Evolutionary conservation across 1,140 invertebrate genomes (phyloP).

Genomic region (Muscidifurax raptorellus): DNA sequence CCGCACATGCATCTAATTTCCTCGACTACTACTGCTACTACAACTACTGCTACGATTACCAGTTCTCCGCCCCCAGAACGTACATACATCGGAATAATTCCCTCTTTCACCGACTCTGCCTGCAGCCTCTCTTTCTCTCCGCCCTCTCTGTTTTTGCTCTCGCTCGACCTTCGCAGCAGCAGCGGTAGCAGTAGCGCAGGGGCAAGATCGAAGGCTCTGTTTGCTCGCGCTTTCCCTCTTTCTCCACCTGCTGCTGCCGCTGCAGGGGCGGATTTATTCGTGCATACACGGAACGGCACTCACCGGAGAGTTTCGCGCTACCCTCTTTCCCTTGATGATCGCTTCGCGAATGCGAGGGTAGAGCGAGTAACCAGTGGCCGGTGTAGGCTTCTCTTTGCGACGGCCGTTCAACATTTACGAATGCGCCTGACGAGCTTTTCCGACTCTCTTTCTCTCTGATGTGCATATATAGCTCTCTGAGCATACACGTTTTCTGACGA

Average conservation of each 20-base stretch:
- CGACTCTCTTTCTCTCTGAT: no score
- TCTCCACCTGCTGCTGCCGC: constrained; percentile 51
- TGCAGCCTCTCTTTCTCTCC: neutral
- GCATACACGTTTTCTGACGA: neutral
- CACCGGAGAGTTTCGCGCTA: constrained; percentile 21
- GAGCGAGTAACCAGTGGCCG: neutral
- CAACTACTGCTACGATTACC: neutral
- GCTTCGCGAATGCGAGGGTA: neutral
- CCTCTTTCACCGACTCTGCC: constrained; percentile 3
- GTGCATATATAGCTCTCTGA: no score
- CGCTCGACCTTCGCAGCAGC: neutral
- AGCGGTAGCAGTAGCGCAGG: neutral
- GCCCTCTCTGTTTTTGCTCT: constrained; percentile 23
- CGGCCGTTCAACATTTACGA: constrained; percentile 8
- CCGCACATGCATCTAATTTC: constrained; percentile 34
- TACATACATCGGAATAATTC: neutral
- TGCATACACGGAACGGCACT: constrained; percentile 68
- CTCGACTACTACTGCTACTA: neutral
- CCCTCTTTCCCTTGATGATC: constrained; percentile 6
- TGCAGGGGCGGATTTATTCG: constrained; percentile 61
- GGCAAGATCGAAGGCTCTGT: constrained; percentile 21
- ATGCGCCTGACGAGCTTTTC: neutral
- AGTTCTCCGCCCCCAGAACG: neutral
- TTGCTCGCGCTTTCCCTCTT: neutral
- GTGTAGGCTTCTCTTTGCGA: neutral